Evolutionary conservation across 2,888 invertebrate species (phyloP), one percentile per base, ranked within the genome.

Genomic region (Stenoptilia bipunctidactyla): DNA sequence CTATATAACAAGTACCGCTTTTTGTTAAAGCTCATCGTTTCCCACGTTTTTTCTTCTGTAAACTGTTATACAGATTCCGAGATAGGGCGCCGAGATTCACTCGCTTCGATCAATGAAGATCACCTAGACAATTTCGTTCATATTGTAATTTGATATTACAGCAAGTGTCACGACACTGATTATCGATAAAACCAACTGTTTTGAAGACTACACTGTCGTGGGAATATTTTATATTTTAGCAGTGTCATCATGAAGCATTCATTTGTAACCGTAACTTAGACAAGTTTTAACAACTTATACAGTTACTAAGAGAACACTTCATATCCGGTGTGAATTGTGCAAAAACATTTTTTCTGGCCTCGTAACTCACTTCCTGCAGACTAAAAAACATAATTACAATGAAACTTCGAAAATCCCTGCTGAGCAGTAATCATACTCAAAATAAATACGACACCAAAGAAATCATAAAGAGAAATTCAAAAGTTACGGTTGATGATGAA

Each of bases 401-500:
- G 45, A 47, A 37, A 44, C 36, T 40, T 42, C 40, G 15, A 40
- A 43, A 12, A 8, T 36, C 41, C 36, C 36, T 36, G 45, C 41
- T 47, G 43, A 38, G 40, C 42, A 33, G 44, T 39, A 44, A 46
- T 40, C 34, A 44, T 14, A 36, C 30, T 38, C 15, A 38, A 38
- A 42, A 20, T 40, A 42, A 30, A 30, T 30, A 30, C 30, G 12
- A 38, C 27, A 50, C 49, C 39, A 44, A 50, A 52, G 43, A 56
- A 58, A 54, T 48, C 44, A 47, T 45, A 49, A 53, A 43, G 51
- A 59, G 52, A 61, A 60, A 56, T 55, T 57, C 49, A 56, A 58
- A 60, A 61, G 56, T 53, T 52, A 55, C 55, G 53, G 55, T 61
- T 50, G 61, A 61, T 61, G 60, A 71, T 65, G 69, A 62, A 71